phyloP scores from a whole-genome alignment of 2,113 vertebrate species.

The Tychaedon coryphoeus region DNA sequence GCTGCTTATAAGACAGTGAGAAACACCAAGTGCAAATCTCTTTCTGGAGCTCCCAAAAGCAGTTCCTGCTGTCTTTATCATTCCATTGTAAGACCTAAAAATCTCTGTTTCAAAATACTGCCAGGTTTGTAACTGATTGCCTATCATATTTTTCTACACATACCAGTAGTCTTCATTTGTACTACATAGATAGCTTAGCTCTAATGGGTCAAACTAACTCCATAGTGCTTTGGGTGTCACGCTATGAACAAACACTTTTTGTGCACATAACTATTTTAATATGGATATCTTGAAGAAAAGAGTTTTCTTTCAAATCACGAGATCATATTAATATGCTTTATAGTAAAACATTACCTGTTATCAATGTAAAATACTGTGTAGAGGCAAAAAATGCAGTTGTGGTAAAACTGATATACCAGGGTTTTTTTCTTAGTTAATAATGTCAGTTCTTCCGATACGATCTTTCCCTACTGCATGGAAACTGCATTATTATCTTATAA shows the following conservation, averaged over 20 bases:
- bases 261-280: constrained; percentile 58
- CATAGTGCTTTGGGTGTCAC: constrained; percentile 52
- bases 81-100: constrained; percentile 69
- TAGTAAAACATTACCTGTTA: constrained; percentile 37
- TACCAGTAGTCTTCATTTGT: constrained; percentile 64
- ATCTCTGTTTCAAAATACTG: constrained; percentile 69
- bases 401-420: constrained; percentile 23
- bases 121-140: constrained; percentile 74
- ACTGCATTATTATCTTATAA: constrained; percentile 59
- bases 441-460: constrained; percentile 27
- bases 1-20: not conserved
- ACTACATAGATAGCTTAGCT: not conserved
- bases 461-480: constrained; percentile 63
- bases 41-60: constrained; percentile 27
- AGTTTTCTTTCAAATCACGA: constrained; percentile 39
- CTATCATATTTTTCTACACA: constrained; percentile 69
- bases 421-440: constrained; percentile 55
- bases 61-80: constrained; percentile 63
- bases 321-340: constrained; percentile 42
- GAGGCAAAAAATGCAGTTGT: constrained; percentile 42
- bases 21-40: constrained; percentile 20
- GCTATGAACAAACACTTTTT: constrained; percentile 45
- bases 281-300: constrained; percentile 19
- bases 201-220: constrained; percentile 23
- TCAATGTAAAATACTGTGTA: constrained; percentile 38